Percentiles rank a stretch among this genome's conserved stretches.
phyloP scores from a whole-genome alignment of 2,888 invertebrate genomes.

The Ctenicera cuprea region DNA sequence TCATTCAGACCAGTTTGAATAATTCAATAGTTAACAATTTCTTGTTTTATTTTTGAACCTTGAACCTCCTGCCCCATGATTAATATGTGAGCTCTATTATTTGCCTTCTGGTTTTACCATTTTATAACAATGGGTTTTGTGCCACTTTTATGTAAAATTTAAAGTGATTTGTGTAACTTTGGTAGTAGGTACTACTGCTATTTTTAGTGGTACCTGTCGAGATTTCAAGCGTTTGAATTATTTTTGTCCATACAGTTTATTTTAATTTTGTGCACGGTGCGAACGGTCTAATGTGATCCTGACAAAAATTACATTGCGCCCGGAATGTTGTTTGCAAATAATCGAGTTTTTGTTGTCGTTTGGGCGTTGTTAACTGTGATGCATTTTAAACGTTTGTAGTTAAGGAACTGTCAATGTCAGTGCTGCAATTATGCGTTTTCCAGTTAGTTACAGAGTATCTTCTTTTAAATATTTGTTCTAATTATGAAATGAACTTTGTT shows the following conservation, averaged over 20 bases:
- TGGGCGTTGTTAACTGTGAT: neutral
- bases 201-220: conserved; percentile 26
- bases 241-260: conserved; percentile 23
- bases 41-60: conserved; percentile 18
- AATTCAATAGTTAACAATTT: conserved; percentile 1
- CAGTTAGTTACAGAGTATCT: conserved; percentile 3
- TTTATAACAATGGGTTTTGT: neutral
- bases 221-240: conserved; percentile 18
- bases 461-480: conserved; percentile 33
- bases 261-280: conserved; percentile 16
- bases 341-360: neutral
- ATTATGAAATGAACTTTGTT: conserved; percentile 38
- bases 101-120: neutral
- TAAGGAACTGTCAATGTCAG: neutral
- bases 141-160: neutral
- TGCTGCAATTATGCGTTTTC: neutral
- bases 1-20: conserved; percentile 13
- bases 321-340: conserved; percentile 8
- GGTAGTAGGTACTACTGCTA: neutral
- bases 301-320: neutral
- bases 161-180: neutral
- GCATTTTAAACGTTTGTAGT: neutral
- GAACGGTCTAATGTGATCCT: neutral
- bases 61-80: conserved; percentile 23
- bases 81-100: neutral